Percentiles rank a stretch among this genome's conserved stretches.
phyloP scores from a whole-genome alignment of 2,113 vertebrate genomes.

The Upupa epops region DNA sequence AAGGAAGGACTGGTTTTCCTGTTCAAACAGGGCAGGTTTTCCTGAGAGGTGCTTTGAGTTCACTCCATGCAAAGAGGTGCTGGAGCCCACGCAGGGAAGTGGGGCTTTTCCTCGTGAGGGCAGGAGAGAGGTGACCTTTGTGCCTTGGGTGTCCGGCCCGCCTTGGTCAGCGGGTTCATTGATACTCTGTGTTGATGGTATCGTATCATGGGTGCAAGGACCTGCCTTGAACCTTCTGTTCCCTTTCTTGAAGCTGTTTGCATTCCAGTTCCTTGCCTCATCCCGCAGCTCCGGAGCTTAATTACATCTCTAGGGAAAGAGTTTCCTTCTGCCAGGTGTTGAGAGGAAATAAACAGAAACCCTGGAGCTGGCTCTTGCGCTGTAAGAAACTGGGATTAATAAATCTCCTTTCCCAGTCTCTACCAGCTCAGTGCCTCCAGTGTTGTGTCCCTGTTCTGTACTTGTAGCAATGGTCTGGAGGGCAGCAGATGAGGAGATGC shows the following conservation, averaged over 20 bases:
- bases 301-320: conserved; percentile 28
- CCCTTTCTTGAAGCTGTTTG: not conserved
- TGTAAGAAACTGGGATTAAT: not conserved
- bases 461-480: no score
- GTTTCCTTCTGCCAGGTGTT: not conserved
- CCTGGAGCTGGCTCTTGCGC: not conserved
- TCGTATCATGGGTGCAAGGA: rapidly evolving
- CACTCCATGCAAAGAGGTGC: rapidly evolving
- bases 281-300: conserved; percentile 1
- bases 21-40: not conserved
- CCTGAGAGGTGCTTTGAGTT: not conserved
- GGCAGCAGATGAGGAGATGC: not conserved
- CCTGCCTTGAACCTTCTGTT: not conserved
- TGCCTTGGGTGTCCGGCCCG: not conserved
- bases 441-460: not conserved
- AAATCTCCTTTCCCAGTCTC: not conserved
- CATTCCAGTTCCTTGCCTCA: conserved; percentile 47
- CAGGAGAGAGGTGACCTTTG: not conserved
- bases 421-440: not conserved
- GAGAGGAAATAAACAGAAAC: conserved; percentile 42
- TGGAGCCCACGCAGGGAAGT: not conserved
- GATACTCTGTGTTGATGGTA: not conserved
- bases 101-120: not conserved
- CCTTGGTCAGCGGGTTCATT: not conserved
- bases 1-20: not conserved